These are phyloP conservation scores for Camponotus pennsylvanicus DNA, from an alignment of 1,140 invertebrate species.

Conservation along the genomic window DNA sequence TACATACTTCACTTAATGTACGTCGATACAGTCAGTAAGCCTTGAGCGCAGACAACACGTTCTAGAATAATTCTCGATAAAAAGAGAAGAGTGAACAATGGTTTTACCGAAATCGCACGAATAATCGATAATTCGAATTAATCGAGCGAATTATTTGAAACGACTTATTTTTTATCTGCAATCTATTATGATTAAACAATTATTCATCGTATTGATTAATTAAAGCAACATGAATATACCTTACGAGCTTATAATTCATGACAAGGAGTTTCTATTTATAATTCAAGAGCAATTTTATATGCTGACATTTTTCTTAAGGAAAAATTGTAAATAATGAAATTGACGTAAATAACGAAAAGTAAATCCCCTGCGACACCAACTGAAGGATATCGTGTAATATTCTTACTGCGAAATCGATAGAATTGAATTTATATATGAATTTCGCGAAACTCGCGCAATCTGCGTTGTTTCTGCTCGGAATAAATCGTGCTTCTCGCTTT, in stretches of 20 bases:
- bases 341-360: not conserved
- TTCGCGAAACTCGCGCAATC: not conserved
- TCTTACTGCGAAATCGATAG: not conserved
- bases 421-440: not conserved
- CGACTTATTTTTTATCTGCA: not conserved
- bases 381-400: not conserved
- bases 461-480: not conserved
- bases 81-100: not conserved
- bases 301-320: not conserved
- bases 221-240: not conserved
- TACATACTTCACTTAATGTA: slow-evolving; percentile 10
- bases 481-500: not conserved
- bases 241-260: not conserved
- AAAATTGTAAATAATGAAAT: not conserved
- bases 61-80: slow-evolving; percentile 40
- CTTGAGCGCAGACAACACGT: slow-evolving; percentile 19
- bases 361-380: not conserved
- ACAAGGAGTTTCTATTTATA: not conserved
- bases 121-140: not conserved
- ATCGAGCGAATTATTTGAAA: not conserved
- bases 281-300: not conserved
- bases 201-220: not conserved
- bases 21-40: slow-evolving; percentile 19
- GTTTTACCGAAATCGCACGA: not conserved
- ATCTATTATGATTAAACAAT: not conserved